phyloP scores from a whole-genome alignment of 2,113 vertebrate species.

The Nesogale talazaci region DNA sequence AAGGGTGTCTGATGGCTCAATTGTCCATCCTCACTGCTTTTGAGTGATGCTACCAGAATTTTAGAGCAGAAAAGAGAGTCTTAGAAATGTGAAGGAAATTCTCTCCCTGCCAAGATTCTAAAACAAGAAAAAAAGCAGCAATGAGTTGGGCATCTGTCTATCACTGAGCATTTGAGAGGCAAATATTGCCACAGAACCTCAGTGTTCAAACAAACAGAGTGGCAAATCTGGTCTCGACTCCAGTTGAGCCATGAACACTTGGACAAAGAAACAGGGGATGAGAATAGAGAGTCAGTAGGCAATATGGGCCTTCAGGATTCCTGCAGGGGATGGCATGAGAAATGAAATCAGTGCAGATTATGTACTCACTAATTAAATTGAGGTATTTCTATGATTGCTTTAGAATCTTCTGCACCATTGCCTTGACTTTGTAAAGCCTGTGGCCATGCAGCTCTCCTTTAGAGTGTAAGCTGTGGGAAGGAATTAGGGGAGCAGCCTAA shows the following conservation, averaged over 20 bases:
- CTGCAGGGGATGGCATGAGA: background rate
- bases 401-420: background rate
- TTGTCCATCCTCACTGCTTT: background rate
- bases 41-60: constrained; percentile 12
- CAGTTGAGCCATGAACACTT: constrained; percentile 65
- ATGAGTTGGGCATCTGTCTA: constrained; percentile 76
- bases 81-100: constrained; percentile 70
- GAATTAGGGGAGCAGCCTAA: background rate
- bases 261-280: constrained; percentile 18
- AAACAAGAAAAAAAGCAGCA: constrained; percentile 46
- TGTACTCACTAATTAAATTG: too few relatives aligned
- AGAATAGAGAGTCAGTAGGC: background rate
- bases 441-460: background rate
- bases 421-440: background rate
- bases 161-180: constrained; percentile 69
- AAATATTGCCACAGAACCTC: constrained; percentile 74
- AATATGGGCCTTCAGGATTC: background rate
- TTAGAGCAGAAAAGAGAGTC: constrained; percentile 50
- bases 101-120: constrained; percentile 69
- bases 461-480: background rate
- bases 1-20: background rate
- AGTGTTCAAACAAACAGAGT: constrained; percentile 73
- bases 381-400: background rate
- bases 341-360: background rate
- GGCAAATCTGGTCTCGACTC: constrained; percentile 67